Percentiles rank a stretch among this genome's conserved stretches.
These are phyloP conservation scores for Brachyptera risi DNA, from an alignment of 2,888 invertebrate genomes.

Conservation along the genomic window DNA sequence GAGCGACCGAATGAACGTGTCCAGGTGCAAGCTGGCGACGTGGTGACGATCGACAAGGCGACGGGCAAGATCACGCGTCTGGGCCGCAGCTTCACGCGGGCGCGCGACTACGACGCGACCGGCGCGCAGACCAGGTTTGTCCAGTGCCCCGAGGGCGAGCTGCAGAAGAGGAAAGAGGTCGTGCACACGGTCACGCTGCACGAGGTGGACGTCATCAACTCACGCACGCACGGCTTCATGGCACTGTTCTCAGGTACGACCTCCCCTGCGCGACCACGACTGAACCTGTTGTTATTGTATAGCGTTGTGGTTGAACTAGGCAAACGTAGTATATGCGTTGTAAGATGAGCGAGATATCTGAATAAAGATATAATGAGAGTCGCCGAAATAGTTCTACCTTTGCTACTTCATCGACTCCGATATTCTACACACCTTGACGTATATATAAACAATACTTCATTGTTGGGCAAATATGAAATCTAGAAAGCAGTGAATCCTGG, in stretches of 20 bases:
- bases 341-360: too few relatives aligned
- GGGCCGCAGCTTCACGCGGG: constrained; percentile 92
- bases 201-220: constrained; percentile 99
- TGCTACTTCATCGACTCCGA: too few relatives aligned
- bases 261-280: background rate
- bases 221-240: constrained; percentile 94
- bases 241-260: constrained; percentile 85
- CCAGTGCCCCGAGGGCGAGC: constrained; percentile 96
- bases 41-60: constrained; percentile 97
- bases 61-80: constrained; percentile 89
- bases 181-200: constrained; percentile 98
- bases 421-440: too few relatives aligned
- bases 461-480: too few relatives aligned
- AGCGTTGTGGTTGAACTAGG: too few relatives aligned
- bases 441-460: too few relatives aligned
- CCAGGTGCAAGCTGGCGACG: constrained; percentile 86
- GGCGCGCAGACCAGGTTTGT: constrained; percentile 81
- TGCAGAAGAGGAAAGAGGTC: constrained; percentile 96
- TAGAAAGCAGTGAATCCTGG: too few relatives aligned
- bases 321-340: too few relatives aligned
- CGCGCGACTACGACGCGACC: constrained; percentile 97
- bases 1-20: too few relatives aligned
- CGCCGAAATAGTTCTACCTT: too few relatives aligned
- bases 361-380: too few relatives aligned
- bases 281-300: too few relatives aligned